Percentiles rank a stretch among this genome's conserved stretches.
These are phyloP conservation scores for Julus scandinavius DNA, from an alignment of 2,888 invertebrate species.

Conservation along the genomic window DNA sequence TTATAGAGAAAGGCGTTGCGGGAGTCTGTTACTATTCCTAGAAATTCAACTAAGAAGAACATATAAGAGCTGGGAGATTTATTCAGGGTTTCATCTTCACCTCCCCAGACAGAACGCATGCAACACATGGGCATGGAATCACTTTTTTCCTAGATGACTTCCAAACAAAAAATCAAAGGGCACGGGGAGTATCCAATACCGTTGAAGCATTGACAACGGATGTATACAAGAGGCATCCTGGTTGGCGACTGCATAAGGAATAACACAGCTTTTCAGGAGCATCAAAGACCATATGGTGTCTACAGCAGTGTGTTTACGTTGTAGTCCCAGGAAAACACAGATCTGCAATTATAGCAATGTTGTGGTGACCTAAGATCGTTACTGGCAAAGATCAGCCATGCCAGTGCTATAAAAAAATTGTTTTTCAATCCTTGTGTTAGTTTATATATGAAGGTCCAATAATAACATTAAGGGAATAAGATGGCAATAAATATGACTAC, in stretches of 20 bases:
- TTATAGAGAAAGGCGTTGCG: not conserved
- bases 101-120: not conserved
- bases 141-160: not conserved
- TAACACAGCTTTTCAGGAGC: not conserved
- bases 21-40: constrained; percentile 33
- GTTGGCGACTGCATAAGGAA: constrained; percentile 2
- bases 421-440: no score
- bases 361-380: not conserved
- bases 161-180: not conserved
- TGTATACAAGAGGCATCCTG: not conserved
- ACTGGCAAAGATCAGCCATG: not conserved
- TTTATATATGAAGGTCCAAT: no score
- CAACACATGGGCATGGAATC: not conserved
- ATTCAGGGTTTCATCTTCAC: not conserved
- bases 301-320: constrained; percentile 1
- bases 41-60: not conserved
- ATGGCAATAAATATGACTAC: no score
- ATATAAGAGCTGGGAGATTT: not conserved
- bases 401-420: not conserved
- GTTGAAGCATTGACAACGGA: not conserved
- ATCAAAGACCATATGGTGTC: constrained; percentile 39
- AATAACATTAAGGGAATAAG: no score
- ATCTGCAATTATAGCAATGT: not conserved
- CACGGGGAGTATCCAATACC: not conserved
- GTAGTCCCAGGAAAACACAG: not conserved